phyloP scores from a whole-genome alignment of 2,888 invertebrate species.

The Meiosimyza platycephala region DNA sequence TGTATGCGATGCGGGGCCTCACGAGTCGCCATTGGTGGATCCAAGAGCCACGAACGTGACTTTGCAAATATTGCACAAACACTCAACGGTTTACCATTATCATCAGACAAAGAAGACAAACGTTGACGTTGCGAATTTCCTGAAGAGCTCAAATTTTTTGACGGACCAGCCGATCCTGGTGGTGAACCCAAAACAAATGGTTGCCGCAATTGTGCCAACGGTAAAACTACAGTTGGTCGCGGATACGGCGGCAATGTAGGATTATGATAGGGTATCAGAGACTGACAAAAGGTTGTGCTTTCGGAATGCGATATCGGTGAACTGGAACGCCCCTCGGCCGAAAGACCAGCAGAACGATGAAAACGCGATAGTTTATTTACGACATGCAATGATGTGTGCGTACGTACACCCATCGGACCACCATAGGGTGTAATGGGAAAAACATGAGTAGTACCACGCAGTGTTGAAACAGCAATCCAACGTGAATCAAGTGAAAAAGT shows the following conservation, averaged over 20 bases:
- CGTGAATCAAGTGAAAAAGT: slow-evolving; percentile 92
- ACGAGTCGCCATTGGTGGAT: slow-evolving; percentile 68
- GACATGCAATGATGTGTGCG: slow-evolving; percentile 93
- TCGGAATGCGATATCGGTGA: slow-evolving; percentile 72
- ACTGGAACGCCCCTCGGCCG: slow-evolving; percentile 77
- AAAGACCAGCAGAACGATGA: slow-evolving; percentile 94
- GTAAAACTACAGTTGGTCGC: slow-evolving; percentile 81
- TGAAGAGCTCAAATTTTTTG: slow-evolving; percentile 28
- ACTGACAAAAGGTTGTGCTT: slow-evolving; percentile 64
- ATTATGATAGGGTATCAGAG: slow-evolving; percentile 79
- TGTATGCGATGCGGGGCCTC: slow-evolving; percentile 66
- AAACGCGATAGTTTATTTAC: slow-evolving; percentile 95
- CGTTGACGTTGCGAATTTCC: slow-evolving; percentile 71
- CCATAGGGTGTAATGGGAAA: slow-evolving; percentile 98
- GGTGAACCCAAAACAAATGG: slow-evolving; percentile 67
- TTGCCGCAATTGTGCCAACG: slow-evolving; percentile 88
- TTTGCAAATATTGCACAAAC: slow-evolving; percentile 85
- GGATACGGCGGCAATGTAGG: slow-evolving; percentile 93
- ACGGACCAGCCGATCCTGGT: slow-evolving; percentile 55
- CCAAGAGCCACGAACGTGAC: slow-evolving; percentile 77
- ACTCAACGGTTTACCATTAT: slow-evolving; percentile 76
- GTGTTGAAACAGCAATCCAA: slow-evolving; percentile 96
- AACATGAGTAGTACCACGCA: slow-evolving; percentile 97
- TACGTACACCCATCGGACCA: slow-evolving; percentile 89
- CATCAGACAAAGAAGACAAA: slow-evolving; percentile 78